Evolutionary conservation across 92 coral and sea anemone genomes (phyloP).

Genomic region (Ricordea florida): DNA sequence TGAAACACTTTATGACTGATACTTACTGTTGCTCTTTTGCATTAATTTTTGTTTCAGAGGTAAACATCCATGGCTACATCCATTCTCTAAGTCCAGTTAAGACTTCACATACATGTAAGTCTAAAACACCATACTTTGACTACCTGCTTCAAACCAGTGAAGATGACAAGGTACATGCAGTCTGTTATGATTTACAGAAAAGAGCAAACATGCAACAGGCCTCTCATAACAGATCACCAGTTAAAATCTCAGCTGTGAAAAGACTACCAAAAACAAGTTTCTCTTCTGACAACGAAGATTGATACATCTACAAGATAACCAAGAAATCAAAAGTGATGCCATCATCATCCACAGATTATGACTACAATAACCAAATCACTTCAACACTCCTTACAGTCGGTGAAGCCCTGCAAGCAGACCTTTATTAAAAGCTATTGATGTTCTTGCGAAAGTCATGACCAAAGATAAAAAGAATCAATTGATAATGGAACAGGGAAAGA

Average conservation of each 20-base stretch:
- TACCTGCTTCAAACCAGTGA: constrained; percentile 54
- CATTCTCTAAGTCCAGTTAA: constrained; percentile 57
- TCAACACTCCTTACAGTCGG: constrained; percentile 48
- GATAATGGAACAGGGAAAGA: constrained; percentile 38
- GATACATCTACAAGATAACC: constrained; percentile 44
- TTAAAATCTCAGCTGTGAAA: constrained; percentile 48
- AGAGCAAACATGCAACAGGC: constrained; percentile 58
- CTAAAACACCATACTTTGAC: constrained; percentile 63
- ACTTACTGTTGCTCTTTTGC: constrained; percentile 24
- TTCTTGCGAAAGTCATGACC: constrained; percentile 56
- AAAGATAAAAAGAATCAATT: constrained; percentile 54
- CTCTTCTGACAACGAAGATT: constrained; percentile 45
- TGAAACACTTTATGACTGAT: constrained; percentile 29
- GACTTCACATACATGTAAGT: constrained; percentile 52
- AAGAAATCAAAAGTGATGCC: no score
- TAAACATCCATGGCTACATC: constrained; percentile 55
- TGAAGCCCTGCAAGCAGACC: constrained; percentile 56
- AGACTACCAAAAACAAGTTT: constrained; percentile 57
- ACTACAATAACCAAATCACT: constrained; percentile 34
- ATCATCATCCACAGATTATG: constrained; percentile 48
- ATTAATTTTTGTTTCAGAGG: constrained; percentile 45
- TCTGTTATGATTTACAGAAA: constrained; percentile 44
- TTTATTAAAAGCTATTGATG: constrained; percentile 54
- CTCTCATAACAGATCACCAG: constrained; percentile 47
- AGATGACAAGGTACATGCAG: constrained; percentile 49